phyloP scores from a whole-genome alignment of 2,797 vertebrate species.

The Premnoplex brunnescens region DNA sequence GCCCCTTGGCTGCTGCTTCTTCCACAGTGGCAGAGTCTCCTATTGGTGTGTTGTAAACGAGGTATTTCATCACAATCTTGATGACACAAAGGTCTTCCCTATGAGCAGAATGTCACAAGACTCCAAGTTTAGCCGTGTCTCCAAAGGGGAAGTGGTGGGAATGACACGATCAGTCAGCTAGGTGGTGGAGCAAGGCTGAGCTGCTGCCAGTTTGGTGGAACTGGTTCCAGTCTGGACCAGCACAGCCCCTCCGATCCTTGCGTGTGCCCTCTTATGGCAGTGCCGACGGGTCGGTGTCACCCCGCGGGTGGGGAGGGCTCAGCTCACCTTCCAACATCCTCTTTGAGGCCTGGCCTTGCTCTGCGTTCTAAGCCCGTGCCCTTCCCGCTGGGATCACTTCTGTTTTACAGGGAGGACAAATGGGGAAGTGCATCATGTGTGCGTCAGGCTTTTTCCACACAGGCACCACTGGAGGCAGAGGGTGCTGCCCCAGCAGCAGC shows the following conservation, averaged over 20 bases:
- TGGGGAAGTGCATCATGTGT: not conserved
- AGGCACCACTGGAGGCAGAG: not conserved
- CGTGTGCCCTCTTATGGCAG: not conserved
- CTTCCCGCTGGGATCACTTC: slow-evolving; percentile 10
- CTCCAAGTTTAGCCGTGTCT: not conserved
- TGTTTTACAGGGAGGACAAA: not conserved
- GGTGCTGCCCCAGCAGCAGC: not conserved
- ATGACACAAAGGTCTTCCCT: not conserved
- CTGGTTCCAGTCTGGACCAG: not conserved
- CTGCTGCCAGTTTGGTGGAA: not conserved
- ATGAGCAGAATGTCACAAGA: not conserved
- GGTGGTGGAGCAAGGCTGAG: not conserved
- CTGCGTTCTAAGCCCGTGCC: rapidly evolving
- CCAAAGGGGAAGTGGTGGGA: not conserved
- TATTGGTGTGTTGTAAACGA: rapidly evolving
- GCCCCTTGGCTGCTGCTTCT: not conserved
- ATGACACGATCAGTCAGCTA: not conserved
- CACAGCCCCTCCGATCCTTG: not conserved
- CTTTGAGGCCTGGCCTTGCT: not conserved
- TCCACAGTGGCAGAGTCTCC: not conserved
- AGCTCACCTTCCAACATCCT: not conserved
- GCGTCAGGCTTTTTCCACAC: not conserved
- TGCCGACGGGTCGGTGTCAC: not conserved
- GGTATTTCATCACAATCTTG: not conserved
- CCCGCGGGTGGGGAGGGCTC: not conserved